Conservation (phyloP, 2,797 vertebrate species). For the Pipistrellus pygmaeus region DNA sequence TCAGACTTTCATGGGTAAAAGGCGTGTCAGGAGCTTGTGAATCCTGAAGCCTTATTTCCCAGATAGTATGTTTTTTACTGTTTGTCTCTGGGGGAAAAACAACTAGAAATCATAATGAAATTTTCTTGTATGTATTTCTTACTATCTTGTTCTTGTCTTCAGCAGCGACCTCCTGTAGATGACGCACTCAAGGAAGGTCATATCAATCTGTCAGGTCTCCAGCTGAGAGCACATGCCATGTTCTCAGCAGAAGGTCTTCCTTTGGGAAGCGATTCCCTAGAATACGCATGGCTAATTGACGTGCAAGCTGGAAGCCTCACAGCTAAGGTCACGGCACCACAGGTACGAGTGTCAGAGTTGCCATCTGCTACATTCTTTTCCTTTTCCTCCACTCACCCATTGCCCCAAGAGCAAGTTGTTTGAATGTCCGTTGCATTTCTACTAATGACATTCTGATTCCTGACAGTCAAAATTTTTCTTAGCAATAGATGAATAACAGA, state of each 20-base stretch:
- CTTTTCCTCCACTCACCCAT: not conserved
- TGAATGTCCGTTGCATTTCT: not conserved
- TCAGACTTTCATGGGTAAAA: not conserved
- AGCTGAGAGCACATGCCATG: conserved; percentile 98
- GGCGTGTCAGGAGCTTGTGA: not conserved
- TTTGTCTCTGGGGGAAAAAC: not conserved
- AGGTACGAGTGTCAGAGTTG: conserved; percentile 88
- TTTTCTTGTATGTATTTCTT: conserved; percentile 37
- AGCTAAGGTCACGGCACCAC: conserved; percentile 95
- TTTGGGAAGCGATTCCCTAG: conserved; percentile 94
- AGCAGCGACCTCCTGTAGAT: conserved; percentile 94
- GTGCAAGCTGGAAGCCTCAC: conserved; percentile 95
- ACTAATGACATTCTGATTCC: not conserved
- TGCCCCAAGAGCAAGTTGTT: not conserved
- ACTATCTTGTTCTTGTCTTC: conserved; percentile 49
- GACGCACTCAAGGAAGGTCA: conserved; percentile 96
- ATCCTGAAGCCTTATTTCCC: conserved; percentile 1
- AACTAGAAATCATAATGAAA: not conserved
- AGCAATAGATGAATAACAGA: not conserved
- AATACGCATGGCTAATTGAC: conserved; percentile 99
- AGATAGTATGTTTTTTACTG: conserved; percentile 6
- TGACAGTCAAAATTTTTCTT: not conserved
- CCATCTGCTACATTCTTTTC: not conserved
- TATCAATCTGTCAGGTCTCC: conserved; percentile 95
- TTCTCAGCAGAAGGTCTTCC: conserved; percentile 97